A percentile compares a stretch with the other conserved stretches of the same genome.
Conservation (phyloP, 2,888 invertebrate species). For the Pterostichus madidus region DNA sequence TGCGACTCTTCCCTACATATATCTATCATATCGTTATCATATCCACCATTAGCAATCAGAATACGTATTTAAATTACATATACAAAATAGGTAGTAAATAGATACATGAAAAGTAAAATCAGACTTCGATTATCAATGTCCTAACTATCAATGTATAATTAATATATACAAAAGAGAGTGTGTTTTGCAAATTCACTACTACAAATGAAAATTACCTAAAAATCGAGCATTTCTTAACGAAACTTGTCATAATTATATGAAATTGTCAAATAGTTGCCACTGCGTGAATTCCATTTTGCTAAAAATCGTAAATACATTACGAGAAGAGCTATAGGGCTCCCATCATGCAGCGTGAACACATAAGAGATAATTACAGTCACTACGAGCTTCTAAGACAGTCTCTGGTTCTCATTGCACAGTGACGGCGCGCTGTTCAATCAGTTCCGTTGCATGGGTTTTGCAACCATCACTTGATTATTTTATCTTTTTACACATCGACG, state of each 20-base stretch:
- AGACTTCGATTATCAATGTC: slow-evolving; percentile 65
- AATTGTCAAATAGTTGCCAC: slow-evolving; percentile 54
- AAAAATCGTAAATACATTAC: slow-evolving; percentile 3
- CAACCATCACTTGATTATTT: slow-evolving; percentile 29
- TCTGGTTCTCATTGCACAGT: slow-evolving; percentile 75
- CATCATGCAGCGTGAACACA: slow-evolving; percentile 65
- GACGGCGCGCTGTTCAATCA: slow-evolving; percentile 22
- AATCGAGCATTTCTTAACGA: slow-evolving; percentile 64
- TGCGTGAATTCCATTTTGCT: slow-evolving; percentile 46
- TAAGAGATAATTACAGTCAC: slow-evolving; percentile 64
- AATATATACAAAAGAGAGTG: slow-evolving; percentile 60
- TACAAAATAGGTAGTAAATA: slow-evolving; percentile 64
- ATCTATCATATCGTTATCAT: slow-evolving; percentile 38
- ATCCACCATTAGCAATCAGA: slow-evolving; percentile 42
- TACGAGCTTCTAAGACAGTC: slow-evolving; percentile 71
- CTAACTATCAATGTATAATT: slow-evolving; percentile 62
- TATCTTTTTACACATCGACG: slow-evolving; percentile 59
- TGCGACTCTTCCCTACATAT: slow-evolving; percentile 11
- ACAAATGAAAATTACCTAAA: slow-evolving; percentile 50
- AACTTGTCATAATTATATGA: slow-evolving; percentile 61
- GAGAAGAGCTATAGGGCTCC: slow-evolving; percentile 21
- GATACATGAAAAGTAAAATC: slow-evolving; percentile 63
- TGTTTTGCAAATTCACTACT: slow-evolving; percentile 49
- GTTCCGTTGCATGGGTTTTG: slow-evolving; percentile 28
- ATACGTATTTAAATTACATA: slow-evolving; percentile 64